Evolutionary conservation across 2,888 invertebrate species (phyloP).

Genomic region (Pheosia tremula): DNA sequence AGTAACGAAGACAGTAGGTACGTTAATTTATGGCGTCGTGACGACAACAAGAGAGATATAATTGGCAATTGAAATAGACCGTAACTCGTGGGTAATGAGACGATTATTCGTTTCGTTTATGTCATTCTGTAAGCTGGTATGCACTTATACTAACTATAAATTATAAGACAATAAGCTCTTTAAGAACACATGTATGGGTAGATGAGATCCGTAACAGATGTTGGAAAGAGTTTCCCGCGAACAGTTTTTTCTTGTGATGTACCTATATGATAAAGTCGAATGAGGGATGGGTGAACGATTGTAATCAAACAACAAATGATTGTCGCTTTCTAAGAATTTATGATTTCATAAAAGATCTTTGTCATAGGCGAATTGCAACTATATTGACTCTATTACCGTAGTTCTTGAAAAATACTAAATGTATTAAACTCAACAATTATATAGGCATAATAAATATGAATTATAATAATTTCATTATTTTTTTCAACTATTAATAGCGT

Average conservation of each 20-base stretch:
- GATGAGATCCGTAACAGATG: background rate
- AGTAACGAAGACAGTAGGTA: background rate
- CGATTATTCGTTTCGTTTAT: conserved; percentile 54
- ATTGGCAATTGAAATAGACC: conserved; percentile 60
- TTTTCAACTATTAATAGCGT: background rate
- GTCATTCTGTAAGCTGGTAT: conserved; percentile 43
- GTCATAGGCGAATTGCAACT: too few species aligned
- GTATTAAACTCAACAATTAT: too few species aligned
- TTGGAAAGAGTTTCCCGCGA: background rate
- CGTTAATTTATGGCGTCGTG: too few species aligned
- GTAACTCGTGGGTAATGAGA: conserved; percentile 63
- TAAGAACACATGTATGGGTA: conserved; percentile 12
- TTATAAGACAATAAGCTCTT: conserved; percentile 24
- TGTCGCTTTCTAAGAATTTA: background rate
- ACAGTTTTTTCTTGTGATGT: background rate
- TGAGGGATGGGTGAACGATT: background rate
- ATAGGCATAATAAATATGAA: too few species aligned
- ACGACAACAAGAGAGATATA: conserved; percentile 28
- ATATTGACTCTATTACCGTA: too few species aligned
- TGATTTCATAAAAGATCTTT: too few species aligned
- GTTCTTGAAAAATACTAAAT: too few species aligned
- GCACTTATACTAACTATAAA: conserved; percentile 42
- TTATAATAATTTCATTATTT: too few species aligned
- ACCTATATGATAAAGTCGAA: background rate
- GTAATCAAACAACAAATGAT: background rate